Evolutionary conservation across 2,797 vertebrate species (phyloP), one percentile per base, ranked within the genome.

Genomic region (Diplodus sargus): DNA sequence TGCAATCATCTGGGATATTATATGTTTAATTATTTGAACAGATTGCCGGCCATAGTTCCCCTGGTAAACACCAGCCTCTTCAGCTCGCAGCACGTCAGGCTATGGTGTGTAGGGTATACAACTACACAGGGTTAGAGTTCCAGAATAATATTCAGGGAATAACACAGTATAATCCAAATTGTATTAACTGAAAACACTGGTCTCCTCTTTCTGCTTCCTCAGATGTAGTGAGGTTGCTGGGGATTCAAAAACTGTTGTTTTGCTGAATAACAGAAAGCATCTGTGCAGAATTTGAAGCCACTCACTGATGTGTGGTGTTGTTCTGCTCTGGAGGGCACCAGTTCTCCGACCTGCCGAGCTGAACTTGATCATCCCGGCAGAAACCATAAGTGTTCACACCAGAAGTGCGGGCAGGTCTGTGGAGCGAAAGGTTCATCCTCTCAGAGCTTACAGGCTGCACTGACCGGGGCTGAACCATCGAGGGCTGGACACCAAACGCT

Each of bases 261-360:
- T 5, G 7, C 15, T 17, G 16, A 56, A 25, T 7, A 54, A 56
- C 14, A 28, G 53, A 16, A 28, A 1, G 3, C 14, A 4, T 23
- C 4, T 45, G 34, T 20, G 17, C 12, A 45, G n/a, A 54, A 28
- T 42, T 0, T 22, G 25, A 28, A 20, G 25, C 3, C 5, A 88
- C 93, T 90, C 73, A 93, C 92, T 45, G 75, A 4, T 77, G 68
- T 2, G 59, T 20, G 48, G 6, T 2, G 56, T 18, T 47, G 56
- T n/a, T 47, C 53, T 43, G 72, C 54, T 78, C 62, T 48, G 6
- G 48, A 4, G 23, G 30, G 20, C 4, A 5, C 25, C 2, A 8
- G 30, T 22, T 22, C 16, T 62, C 59, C 3, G 48, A 52, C 43
- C 20, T 4, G 63, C 56, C 12, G 7, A 59, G 53, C 22, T 72